A percentile compares a stretch with the other conserved stretches of the same genome.
Evolutionary conservation across 2,888 invertebrate genomes (phyloP).

Genomic region (Torymus auratus): DNA sequence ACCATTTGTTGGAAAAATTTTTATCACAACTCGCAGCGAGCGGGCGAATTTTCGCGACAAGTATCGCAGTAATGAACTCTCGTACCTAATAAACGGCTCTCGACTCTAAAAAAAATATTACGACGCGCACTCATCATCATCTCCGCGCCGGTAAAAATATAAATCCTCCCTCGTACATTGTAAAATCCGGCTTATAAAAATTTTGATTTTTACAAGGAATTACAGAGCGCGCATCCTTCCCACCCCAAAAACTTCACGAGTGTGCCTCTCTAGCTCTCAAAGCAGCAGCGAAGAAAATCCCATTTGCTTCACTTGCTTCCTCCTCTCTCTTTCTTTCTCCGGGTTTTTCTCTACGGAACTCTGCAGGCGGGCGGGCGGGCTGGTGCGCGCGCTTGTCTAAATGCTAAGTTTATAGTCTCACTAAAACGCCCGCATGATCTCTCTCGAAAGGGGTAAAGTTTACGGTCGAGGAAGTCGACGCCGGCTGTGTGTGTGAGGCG

Average conservation of each 20-base stretch:
- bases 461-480: slow-evolving; percentile 36
- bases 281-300: slow-evolving; percentile 11
- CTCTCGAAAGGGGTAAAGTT: slow-evolving; percentile 47
- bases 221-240: not conserved
- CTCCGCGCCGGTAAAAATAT: no score
- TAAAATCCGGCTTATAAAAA: no score
- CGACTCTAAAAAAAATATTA: no score
- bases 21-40: no score
- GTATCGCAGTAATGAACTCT: no score
- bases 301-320: not conserved
- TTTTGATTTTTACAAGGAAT: not conserved
- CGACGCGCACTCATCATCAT: no score
- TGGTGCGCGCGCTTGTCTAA: slow-evolving; percentile 60
- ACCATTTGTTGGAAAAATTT: no score
- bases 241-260: no score
- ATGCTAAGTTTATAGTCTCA: slow-evolving; percentile 65
- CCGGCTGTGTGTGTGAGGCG: not conserved
- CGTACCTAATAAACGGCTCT: no score
- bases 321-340: not conserved
- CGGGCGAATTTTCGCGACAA: no score
- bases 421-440: slow-evolving; percentile 63
- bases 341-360: not conserved
- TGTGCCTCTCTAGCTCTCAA: not conserved
- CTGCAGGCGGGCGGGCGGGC: no score
- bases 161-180: no score